Evolutionary conservation across 92 coral and sea anemone genomes (phyloP).

Genomic region (Nematostella vectensis): DNA sequence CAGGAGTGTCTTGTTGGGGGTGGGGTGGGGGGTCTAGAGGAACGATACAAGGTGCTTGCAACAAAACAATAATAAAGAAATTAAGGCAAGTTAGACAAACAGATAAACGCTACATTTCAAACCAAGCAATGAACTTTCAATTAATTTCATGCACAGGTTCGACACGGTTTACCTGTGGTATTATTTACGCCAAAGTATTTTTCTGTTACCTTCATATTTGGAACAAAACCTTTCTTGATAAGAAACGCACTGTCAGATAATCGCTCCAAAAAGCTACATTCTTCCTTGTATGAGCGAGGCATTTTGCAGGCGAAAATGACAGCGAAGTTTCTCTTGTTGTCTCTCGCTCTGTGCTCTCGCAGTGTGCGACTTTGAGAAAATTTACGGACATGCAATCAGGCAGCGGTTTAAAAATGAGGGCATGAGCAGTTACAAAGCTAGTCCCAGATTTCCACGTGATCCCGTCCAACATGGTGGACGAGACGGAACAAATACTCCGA

Average conservation of each 20-base stretch:
- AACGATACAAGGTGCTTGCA: too few species aligned
- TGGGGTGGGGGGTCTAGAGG: too few species aligned
- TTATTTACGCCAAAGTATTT: too few species aligned
- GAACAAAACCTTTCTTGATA: slow-evolving; percentile 94
- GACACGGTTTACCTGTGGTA: too few species aligned
- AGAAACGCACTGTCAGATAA: slow-evolving; percentile 50
- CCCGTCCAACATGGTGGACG: slow-evolving; percentile 46
- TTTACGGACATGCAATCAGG: background rate
- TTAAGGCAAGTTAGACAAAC: too few species aligned
- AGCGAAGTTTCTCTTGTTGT: too few species aligned
- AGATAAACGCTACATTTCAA: too few species aligned
- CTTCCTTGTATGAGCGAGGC: slow-evolving; percentile 78
- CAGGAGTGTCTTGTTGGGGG: too few species aligned
- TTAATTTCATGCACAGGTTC: too few species aligned
- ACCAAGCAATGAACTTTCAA: too few species aligned
- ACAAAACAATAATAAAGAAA: too few species aligned
- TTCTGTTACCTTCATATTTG: slow-evolving; percentile 96
- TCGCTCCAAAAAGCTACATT: slow-evolving; percentile 76
- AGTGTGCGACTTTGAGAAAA: background rate
- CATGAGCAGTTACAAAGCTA: slow-evolving; percentile 9
- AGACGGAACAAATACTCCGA: too few species aligned
- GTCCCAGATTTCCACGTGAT: slow-evolving; percentile 13
- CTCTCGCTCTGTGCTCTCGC: background rate
- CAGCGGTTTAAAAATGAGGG: slow-evolving; percentile 7
- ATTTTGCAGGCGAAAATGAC: slow-evolving; percentile 1